Conservation (phyloP, 2,888 invertebrate species). For the Amphimallon solstitiale region DNA sequence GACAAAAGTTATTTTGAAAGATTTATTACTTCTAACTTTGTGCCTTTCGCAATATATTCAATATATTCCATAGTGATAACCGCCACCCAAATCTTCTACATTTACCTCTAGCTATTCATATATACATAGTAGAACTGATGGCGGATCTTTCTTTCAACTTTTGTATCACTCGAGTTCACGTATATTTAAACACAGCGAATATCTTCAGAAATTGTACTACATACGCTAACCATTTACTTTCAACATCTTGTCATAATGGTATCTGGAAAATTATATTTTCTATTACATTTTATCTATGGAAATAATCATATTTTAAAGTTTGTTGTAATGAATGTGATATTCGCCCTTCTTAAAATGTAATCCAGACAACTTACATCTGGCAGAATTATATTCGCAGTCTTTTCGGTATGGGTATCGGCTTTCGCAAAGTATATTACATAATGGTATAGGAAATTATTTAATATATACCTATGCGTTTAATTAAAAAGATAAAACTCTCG, state of each 20-base stretch:
- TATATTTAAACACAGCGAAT: conserved; percentile 2
- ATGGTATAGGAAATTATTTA: too few species aligned
- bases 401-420: too few species aligned
- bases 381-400: too few species aligned
- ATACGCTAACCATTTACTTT: conserved; percentile 16
- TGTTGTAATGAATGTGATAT: too few species aligned
- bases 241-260: not conserved
- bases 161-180: not conserved
- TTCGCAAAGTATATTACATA: too few species aligned
- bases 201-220: conserved; percentile 8
- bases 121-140: not conserved
- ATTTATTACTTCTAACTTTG: conserved; percentile 14
- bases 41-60: conserved; percentile 1
- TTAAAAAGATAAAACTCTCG: too few species aligned
- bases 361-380: too few species aligned
- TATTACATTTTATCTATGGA: not conserved
- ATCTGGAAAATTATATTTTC: not conserved
- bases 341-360: too few species aligned
- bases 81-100: conserved; percentile 13
- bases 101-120: conserved; percentile 2
- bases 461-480: too few species aligned
- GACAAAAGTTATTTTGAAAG: conserved; percentile 4
- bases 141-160: not conserved
- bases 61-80: conserved; percentile 3
- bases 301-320: not conserved